Evolutionary conservation across 1,140 invertebrate genomes (phyloP).

Genomic region (Caerostris darwini): DNA sequence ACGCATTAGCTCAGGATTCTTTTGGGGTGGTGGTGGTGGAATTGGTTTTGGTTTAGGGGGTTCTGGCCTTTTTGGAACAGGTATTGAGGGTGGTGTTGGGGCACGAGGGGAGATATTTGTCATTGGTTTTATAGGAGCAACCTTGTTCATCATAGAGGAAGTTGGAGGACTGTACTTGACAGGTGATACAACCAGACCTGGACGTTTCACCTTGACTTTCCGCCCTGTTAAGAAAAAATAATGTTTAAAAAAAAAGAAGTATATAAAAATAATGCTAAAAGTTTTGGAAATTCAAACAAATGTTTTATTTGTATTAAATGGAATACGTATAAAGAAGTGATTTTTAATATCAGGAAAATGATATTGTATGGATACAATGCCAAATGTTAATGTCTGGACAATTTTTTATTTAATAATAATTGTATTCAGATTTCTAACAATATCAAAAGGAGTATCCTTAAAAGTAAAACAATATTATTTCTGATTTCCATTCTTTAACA

Average conservation of each 20-base stretch:
- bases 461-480: no score
- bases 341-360: no score
- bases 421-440: no score
- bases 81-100: neutral
- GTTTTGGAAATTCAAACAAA: neutral
- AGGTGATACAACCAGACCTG: conserved; percentile 43
- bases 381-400: no score
- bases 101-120: neutral
- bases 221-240: conserved; percentile 80
- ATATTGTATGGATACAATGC: no score
- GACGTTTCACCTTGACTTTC: conserved; percentile 79
- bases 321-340: conserved; percentile 86
- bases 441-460: no score
- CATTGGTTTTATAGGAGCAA: neutral
- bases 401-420: no score
- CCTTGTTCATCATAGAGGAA: conserved; percentile 8
- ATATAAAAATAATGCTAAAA: neutral
- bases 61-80: neutral
- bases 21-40: neutral
- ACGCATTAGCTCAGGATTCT: conserved; percentile 55
- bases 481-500: no score
- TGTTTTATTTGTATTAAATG: neutral
- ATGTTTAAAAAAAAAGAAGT: neutral
- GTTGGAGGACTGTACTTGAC: conserved; percentile 58
- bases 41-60: neutral